These are phyloP conservation scores for Lepus americanus DNA, from an alignment of 2,113 vertebrate genomes.

Conservation along the genomic window DNA sequence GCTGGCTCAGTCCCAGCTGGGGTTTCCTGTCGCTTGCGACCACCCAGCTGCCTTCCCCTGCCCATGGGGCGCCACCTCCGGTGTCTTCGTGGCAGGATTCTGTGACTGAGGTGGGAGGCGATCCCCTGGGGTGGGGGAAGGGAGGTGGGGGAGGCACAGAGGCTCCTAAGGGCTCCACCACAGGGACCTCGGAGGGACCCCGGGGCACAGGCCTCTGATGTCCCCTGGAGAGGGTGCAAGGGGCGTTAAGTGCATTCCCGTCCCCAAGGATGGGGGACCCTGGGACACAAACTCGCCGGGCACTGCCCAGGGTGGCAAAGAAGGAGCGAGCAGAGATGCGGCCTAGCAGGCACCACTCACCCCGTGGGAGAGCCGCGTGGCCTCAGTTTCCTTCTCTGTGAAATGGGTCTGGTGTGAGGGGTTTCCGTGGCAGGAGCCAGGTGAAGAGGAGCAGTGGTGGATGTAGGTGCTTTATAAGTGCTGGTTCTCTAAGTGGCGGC, in stretches of 20 bases:
- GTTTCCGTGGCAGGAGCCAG: fast-evolving
- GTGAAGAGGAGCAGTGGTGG: not conserved
- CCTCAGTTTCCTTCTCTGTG: not conserved
- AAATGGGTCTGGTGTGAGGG: not conserved
- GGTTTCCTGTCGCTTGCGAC: not conserved
- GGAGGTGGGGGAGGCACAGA: too few relatives aligned
- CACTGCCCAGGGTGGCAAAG: not conserved
- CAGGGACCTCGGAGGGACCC: not conserved
- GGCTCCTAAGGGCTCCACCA: not conserved
- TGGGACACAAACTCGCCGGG: not conserved
- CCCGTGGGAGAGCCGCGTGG: not conserved
- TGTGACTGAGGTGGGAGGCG: not conserved
- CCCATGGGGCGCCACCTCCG: not conserved
- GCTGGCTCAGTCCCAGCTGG: not conserved
- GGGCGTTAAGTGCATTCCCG: not conserved
- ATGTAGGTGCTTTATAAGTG: not conserved
- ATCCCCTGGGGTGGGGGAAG: not conserved
- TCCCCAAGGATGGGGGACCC: too few relatives aligned
- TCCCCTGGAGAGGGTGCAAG: not conserved
- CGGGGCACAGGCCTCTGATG: not conserved
- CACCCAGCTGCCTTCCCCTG: too few relatives aligned
- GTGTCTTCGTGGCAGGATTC: not conserved
- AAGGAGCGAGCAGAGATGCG: not conserved
- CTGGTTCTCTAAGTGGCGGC: not conserved
- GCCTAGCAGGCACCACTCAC: not conserved